Evolutionary conservation across 2,113 vertebrate genomes (phyloP), one percentile per base, ranked within the genome.

Genomic region (Aythya baeri): DNA sequence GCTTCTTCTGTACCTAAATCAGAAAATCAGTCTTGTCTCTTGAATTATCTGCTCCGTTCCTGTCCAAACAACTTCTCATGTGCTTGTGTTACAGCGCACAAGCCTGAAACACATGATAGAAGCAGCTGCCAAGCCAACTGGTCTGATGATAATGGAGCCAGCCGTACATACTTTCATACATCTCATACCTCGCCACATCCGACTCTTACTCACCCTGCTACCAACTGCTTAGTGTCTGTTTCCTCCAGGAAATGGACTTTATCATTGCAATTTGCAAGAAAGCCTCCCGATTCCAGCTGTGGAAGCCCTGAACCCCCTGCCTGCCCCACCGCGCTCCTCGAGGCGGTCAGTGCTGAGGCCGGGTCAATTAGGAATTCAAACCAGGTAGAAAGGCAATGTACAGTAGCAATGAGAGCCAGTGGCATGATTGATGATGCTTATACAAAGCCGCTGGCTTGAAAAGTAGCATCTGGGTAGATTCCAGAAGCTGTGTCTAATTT

Each of bases 101-200:
- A 93, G 88, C 65, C 80, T 88, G 76, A 94, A 95, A 93, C 83
- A 88, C 89, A 72, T 52, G 73, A 89, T 58, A 43, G 2, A 52
- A 82, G 80, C 90, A 94, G 94, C 90, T 96, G 95, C 93, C 86
- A 80, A 88, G 89, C 89, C 94, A 96, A 95, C 88, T 95, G 87
- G 89, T 94, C 77, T n/a, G 87, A 72, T 55, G 83, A 79, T 78
- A 81, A 78, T 68, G 5, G 36, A 96, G 92, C 89, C 93, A 92
- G 92, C 90, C 86, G 84, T 71, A 80, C 84, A 83, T 49, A 50
- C 55, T 89, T 89, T 74, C 1, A 9, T 78, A 59, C 77, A 85
- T 84, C 72, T 82, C 72, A n/a, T 77, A 80, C 20, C 29, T 57
- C 50, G 77, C 57, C 9, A 6, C 88, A 89, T 77, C 61, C 7